Evolutionary conservation across 2,113 vertebrate species (phyloP).

Genomic region (Pheucticus melanocephalus): DNA sequence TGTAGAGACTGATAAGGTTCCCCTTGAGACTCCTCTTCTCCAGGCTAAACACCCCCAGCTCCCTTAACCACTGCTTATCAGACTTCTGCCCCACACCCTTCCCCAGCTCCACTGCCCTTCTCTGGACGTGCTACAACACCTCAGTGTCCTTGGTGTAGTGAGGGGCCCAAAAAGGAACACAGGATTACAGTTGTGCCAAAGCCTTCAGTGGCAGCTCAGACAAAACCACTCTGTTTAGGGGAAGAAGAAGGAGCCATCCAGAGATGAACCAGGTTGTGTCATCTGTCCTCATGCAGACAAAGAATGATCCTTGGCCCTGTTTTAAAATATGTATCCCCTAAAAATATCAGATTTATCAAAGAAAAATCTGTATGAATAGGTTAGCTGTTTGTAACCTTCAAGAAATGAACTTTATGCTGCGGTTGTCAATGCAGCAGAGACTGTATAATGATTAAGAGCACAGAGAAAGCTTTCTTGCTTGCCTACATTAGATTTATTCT

Average conservation of each 20-base stretch:
- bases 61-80: background rate
- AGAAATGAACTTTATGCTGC: background rate
- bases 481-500: slow-evolving; percentile 1
- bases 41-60: background rate
- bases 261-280: background rate
- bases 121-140: background rate
- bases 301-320: background rate
- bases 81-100: background rate
- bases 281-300: background rate
- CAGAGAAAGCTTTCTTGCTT: slow-evolving; percentile 13
- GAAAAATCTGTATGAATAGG: background rate
- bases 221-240: background rate
- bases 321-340: background rate
- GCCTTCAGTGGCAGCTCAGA: background rate
- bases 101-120: background rate
- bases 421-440: background rate
- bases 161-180: background rate
- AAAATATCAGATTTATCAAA: background rate
- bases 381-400: background rate
- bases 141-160: background rate
- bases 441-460: background rate
- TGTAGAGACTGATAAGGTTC: background rate
- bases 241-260: background rate
- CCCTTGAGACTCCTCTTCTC: background rate
- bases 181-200: background rate